Base-by-base conservation (phyloP, 2,797 vertebrate genomes). In the Lerista edwardsae region DNA sequence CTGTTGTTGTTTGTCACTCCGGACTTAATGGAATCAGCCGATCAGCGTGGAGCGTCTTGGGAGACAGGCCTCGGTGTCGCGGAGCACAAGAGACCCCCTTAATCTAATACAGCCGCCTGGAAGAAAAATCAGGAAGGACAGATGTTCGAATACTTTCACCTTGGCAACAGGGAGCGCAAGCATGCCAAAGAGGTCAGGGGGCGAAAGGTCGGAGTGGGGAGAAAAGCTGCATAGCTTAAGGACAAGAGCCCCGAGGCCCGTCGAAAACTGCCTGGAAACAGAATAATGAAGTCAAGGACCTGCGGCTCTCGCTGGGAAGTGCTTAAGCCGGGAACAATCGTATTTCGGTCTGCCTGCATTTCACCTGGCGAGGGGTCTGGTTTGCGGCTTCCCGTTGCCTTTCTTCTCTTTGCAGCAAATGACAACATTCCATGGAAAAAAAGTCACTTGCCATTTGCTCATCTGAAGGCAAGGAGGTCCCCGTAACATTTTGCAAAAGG, bases 71-170 rank as follows among this genome's bases (percentile, higher is more conserved):
- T 88, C 75, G 51, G 29, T 78, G 1, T 41, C 81, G 76, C 39
- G 87, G 73, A 87, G 4, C 86, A 75, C 84, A 51, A 72, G 83
- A 69, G 84, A 80, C 79, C 82, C 91, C 89, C 87, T 93, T 91
- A 92, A 91, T 93, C 91, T 89, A 90, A 91, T 89, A 69, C 79
- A 86, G 84, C 61, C 73, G 81, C 79, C 79, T 69, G 76, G 87
- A 84, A 79, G 64, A 17, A 73, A 31, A 87, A 81, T 8, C 75
- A 90, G 87, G 79, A 90, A 90, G 73, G 88, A 89, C 92, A 94
- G 91, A 95, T 94, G 91, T 89, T 94, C 89, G 92, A 92, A 93
- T 82, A 84, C 89, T 84, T 92, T 93, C 84, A 85, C 86, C 92
- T 71, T 80, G 87, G 89, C 87, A 93, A 94, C 84, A 47, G 84